Evolutionary conservation across 2,797 vertebrate species (phyloP).

Genomic region (Poeciliopsis paucimaculata): DNA sequence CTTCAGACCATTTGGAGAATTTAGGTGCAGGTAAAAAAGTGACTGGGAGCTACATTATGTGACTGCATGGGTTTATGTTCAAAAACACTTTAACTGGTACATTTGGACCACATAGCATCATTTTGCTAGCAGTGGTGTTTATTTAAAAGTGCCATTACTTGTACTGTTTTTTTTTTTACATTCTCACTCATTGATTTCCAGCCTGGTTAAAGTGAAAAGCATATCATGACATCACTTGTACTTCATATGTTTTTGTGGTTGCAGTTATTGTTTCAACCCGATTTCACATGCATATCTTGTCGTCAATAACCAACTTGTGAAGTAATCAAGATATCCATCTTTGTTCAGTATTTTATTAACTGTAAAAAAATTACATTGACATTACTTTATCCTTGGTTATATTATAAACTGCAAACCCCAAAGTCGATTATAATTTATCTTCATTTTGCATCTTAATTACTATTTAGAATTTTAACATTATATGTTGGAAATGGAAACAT

Average conservation of each 20-base stretch:
- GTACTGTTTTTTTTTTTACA: conserved; percentile 17
- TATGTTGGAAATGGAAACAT: too few species aligned
- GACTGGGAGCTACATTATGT: conserved; percentile 4
- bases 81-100: conserved; percentile 38
- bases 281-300: background rate
- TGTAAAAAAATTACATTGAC: background rate
- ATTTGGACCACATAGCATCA: conserved; percentile 42
- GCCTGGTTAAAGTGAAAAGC: conserved; percentile 23
- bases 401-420: too few species aligned
- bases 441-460: background rate
- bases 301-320: background rate
- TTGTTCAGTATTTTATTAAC: background rate
- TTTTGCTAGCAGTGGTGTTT: conserved; percentile 33
- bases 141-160: conserved; percentile 24
- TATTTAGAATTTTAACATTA: background rate
- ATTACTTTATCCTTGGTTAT: background rate
- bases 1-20: background rate
- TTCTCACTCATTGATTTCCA: conserved; percentile 10
- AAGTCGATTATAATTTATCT: background rate
- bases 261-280: background rate
- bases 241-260: conserved; percentile 1
- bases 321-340: background rate
- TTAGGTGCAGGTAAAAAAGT: background rate
- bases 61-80: conserved; percentile 21
- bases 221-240: conserved; percentile 1